A percentile compares a stretch with the other conserved stretches of the same genome.
Conservation (phyloP, 2,113 vertebrate genomes). For the Coreoperca whiteheadi region DNA sequence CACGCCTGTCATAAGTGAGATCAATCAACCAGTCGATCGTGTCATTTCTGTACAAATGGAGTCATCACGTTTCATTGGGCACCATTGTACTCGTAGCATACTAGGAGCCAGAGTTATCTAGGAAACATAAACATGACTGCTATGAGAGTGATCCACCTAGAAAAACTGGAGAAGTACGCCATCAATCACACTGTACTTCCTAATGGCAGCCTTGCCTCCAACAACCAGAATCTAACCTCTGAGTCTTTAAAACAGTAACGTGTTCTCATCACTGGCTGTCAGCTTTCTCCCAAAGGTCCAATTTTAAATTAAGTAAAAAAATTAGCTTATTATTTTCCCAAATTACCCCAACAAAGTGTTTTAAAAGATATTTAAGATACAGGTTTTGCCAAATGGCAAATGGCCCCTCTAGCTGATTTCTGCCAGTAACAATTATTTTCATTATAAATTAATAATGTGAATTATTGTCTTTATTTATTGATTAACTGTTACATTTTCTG, state of each 20-base stretch:
- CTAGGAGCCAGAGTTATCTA: not conserved
- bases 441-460: not conserved
- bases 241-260: not conserved
- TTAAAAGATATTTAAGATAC: not conserved
- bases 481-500: not conserved
- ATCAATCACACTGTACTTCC: not conserved
- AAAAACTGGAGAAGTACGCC: not conserved
- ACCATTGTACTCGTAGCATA: not conserved
- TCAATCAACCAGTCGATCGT: slow-evolving; percentile 45
- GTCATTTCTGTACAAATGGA: slow-evolving; percentile 50
- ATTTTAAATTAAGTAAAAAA: not conserved
- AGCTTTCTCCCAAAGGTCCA: not conserved
- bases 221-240: not conserved
- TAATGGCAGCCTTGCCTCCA: not conserved
- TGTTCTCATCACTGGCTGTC: not conserved
- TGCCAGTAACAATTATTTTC: not conserved
- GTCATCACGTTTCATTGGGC: slow-evolving; percentile 50
- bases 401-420: not conserved
- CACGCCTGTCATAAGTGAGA: slow-evolving; percentile 48
- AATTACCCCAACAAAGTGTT: not conserved
- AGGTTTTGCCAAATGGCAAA: not conserved
- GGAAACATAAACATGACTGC: not conserved
- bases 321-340: no score
- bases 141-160: not conserved
- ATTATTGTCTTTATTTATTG: not conserved